phyloP scores from a whole-genome alignment of 1,140 invertebrate genomes.

The Mycetomoellerius zeteki region DNA sequence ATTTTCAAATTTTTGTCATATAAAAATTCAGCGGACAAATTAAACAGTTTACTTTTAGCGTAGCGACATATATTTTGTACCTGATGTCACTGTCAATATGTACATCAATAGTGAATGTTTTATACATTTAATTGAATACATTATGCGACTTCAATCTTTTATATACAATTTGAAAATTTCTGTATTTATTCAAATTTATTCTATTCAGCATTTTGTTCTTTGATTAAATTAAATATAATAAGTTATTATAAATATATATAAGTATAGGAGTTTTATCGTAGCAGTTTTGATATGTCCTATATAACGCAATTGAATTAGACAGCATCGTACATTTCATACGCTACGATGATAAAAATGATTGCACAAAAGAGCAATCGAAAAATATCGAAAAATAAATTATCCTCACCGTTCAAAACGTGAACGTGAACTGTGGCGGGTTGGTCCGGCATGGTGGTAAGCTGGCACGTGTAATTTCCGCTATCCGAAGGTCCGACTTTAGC shows the following conservation, averaged over 20 bases:
- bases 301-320: background rate
- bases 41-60: no score
- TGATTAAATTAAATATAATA: background rate
- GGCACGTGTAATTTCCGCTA: conserved; percentile 93
- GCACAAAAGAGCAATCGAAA: background rate
- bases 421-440: conserved; percentile 90
- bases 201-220: background rate
- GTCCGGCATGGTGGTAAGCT: conserved; percentile 88
- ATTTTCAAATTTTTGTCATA: no score
- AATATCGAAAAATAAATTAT: conserved; percentile 12
- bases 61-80: no score
- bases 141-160: no score
- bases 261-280: background rate
- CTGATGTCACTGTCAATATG: no score
- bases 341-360: background rate
- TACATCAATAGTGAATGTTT: no score
- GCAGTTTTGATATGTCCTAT: no score
- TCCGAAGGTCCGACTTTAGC: conserved; percentile 91
- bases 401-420: conserved; percentile 91
- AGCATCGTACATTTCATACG: background rate
- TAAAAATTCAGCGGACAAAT: no score
- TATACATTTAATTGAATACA: no score
- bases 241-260: background rate
- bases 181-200: no score
- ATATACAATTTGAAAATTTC: no score